Base-by-base conservation (phyloP, 2,797 vertebrate species). In the Sebastes cheni region DNA sequence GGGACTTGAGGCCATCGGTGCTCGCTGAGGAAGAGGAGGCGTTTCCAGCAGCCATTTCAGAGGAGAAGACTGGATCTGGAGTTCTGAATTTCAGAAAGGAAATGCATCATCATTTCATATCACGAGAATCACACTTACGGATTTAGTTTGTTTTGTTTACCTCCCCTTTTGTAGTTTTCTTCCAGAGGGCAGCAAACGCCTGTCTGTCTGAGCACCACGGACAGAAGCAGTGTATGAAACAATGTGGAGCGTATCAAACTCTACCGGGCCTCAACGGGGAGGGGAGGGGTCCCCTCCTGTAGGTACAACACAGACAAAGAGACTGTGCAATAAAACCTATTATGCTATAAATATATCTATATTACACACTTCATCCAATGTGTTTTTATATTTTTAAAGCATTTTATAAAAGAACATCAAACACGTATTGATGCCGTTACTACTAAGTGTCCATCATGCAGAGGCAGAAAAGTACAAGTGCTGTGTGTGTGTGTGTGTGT, bases 281-380 rank as follows among this genome's bases (percentile, higher is more conserved):
- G 9, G n/a, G 20, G 16, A 4, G 8, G 5, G 5, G 25, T 20
- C 7, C 34, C 71, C 32, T 42, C 61, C 42, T 52, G 50, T 64
- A 60, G 90, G 85, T 89, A 90, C 91, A 89, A 87, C 87, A 75
- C 85, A 89, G 80, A 88, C 22, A 82, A 52, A 90, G 83, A 93
- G 85, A 93, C 96, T 95, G 96, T 97, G 95, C 96, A 97, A 97
- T 96, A 96, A 94, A 85, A 89, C 74, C 27, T 94, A 92, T 91
- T 96, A 95, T 90, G 94, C 91, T 95, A 54, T 16, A 50, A 50
- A 54, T 54, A 54, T 54, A 54, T n/a, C 50, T 54, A 91, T 62
- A 90, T 92, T 90, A 96, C 95, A 96, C 95, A 91, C 90, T 91
- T 93, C 91, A 93, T 92, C 92, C 73, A 93, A 95, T 25, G 67